Conservation (phyloP, 2,113 vertebrate genomes). For the Microtus ochrogaster region DNA sequence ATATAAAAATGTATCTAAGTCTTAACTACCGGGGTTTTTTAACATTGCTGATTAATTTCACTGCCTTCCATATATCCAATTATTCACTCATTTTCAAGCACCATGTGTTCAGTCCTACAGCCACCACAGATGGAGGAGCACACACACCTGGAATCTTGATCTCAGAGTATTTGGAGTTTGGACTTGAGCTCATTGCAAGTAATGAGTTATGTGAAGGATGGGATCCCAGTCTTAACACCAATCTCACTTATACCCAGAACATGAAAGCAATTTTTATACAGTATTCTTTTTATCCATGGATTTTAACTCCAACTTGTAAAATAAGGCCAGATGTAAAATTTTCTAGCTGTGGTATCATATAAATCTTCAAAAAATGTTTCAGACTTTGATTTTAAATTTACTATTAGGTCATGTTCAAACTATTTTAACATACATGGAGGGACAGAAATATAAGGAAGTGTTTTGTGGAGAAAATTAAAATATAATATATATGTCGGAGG, state of each 20-base stretch:
- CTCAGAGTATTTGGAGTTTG: neutral
- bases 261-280: neutral
- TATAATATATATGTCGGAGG: neutral
- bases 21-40: neutral
- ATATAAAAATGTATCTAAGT: neutral
- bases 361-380: neutral
- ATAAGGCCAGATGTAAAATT: neutral
- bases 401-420: neutral
- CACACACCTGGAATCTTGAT: neutral
- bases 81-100: neutral
- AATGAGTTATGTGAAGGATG: neutral
- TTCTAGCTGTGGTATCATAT: neutral
- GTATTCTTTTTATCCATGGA: neutral
- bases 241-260: neutral
- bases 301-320: neutral
- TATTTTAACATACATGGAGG: neutral
- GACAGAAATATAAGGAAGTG: neutral
- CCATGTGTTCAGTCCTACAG: neutral
- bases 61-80: neutral
- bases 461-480: neutral
- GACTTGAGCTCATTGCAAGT: neutral
- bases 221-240: neutral
- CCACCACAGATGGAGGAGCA: neutral
- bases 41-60: neutral
- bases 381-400: neutral